A percentile compares a stretch with the other conserved stretches of the same genome.
Evolutionary conservation across 2,797 vertebrate genomes (phyloP).

Genomic region (Nyctibius grandis): DNA sequence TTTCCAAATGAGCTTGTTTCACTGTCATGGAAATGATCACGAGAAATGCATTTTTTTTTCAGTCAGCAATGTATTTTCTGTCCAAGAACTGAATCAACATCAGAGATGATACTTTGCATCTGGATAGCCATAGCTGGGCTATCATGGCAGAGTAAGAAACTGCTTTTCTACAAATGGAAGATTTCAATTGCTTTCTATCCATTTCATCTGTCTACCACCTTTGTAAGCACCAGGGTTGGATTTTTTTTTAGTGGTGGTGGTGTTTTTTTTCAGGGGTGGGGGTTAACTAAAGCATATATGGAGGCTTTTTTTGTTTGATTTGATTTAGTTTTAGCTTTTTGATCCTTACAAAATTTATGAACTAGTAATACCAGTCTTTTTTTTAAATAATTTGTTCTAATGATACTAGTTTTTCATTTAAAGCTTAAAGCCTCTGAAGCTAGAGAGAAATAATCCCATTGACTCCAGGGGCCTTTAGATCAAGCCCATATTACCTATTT

Average conservation of each 20-base stretch:
- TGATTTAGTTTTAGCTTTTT: not conserved
- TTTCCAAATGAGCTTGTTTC: not conserved
- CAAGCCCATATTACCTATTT: not conserved
- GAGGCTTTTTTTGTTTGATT: not conserved
- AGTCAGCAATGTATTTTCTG: not conserved
- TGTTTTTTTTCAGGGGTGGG: not conserved
- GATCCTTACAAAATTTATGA: not conserved
- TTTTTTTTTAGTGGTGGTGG: not conserved
- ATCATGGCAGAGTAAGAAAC: not conserved
- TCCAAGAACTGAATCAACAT: slow-evolving; percentile 8
- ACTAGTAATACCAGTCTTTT: not conserved
- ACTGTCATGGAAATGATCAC: not conserved
- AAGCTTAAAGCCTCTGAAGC: not conserved
- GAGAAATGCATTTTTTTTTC: not conserved
- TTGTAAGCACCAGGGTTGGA: not conserved
- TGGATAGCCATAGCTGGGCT: not conserved
- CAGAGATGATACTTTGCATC: slow-evolving; percentile 22
- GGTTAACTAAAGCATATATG: not conserved
- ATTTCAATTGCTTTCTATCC: not conserved
- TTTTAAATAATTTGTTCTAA: not conserved
- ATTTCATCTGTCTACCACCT: not conserved
- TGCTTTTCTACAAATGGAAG: not conserved
- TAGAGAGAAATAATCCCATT: not conserved
- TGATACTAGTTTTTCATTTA: not conserved
- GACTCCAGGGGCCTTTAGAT: not conserved